phyloP scores from a whole-genome alignment of 37 sponge, comb jelly and placozoan species.

The Hexactinellida sp. region DNA sequence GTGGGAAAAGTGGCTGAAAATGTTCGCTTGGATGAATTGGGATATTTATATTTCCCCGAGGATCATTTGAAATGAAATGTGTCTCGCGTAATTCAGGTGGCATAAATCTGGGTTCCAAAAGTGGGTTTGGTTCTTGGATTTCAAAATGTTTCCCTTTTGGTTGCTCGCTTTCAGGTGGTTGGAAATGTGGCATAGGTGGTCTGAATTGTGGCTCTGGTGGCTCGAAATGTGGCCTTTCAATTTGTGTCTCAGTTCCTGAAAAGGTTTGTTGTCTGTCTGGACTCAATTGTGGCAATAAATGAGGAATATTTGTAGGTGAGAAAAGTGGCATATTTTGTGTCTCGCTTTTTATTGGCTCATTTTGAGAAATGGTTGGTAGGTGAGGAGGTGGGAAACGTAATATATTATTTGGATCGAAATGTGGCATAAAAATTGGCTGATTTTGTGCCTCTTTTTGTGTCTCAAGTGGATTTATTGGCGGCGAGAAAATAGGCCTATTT shows the following conservation, averaged over 20 bases:
- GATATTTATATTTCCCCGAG: no score
- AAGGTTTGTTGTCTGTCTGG: no score
- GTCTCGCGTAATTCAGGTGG: background rate
- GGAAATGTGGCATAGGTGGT: background rate
- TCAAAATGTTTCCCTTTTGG: background rate
- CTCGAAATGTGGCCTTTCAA: background rate
- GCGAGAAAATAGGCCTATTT: no score
- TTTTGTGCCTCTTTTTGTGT: background rate
- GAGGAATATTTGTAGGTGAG: no score
- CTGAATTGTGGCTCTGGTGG: background rate
- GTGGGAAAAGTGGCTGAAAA: no score
- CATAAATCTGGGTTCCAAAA: background rate
- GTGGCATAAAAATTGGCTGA: background rate
- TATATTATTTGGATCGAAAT: background rate
- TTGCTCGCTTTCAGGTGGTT: background rate
- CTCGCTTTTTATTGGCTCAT: no score
- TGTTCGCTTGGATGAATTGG: no score
- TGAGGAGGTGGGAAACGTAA: background rate
- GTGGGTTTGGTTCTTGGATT: background rate
- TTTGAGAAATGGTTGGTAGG: no score
- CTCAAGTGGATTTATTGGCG: background rate
- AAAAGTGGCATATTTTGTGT: no score
- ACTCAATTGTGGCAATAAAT: no score
- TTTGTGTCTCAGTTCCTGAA: no score
- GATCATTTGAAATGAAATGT: no score